Conservation (phyloP, 2,797 vertebrate genomes). For the Notolepis coatsorum region DNA sequence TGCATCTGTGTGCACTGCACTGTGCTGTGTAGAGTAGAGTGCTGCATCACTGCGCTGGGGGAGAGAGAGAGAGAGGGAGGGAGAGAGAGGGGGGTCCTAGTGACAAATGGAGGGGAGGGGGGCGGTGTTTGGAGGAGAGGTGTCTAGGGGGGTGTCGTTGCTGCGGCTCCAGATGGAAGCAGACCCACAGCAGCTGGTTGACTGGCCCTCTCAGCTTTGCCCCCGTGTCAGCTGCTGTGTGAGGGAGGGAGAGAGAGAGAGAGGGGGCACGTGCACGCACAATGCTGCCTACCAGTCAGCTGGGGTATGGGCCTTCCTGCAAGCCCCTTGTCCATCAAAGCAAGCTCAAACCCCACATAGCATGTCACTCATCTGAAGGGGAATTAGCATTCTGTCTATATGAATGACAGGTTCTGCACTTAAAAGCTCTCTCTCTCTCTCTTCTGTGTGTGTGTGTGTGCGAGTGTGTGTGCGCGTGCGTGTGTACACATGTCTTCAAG, state of each 20-base stretch:
- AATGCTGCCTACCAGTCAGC: slow-evolving; percentile 85
- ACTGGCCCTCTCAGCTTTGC: slow-evolving; percentile 79
- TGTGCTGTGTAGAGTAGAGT: too few relatives aligned
- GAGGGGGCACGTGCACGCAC: too few relatives aligned
- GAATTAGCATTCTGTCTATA: slow-evolving; percentile 50
- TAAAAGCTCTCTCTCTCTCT: too few relatives aligned
- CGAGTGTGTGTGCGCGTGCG: slow-evolving; percentile 26
- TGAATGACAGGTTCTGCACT: slow-evolving; percentile 36
- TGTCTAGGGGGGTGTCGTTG: slow-evolving; percentile 83
- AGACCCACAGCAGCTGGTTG: slow-evolving; percentile 94
- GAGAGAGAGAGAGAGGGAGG: slow-evolving; percentile 59
- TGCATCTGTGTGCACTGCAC: too few relatives aligned
- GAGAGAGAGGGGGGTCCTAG: slow-evolving; percentile 50
- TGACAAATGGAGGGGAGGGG: slow-evolving; percentile 47
- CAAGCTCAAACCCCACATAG: slow-evolving; percentile 78
- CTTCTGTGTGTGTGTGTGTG: slow-evolving; percentile 10
- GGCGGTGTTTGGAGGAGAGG: slow-evolving; percentile 32
- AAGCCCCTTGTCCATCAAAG: slow-evolving; percentile 88
- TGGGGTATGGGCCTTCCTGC: slow-evolving; percentile 82
- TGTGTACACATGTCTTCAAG: slow-evolving; percentile 11
- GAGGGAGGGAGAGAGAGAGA: too few relatives aligned
- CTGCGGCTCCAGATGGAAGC: slow-evolving; percentile 95
- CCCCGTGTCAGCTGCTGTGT: slow-evolving; percentile 62
- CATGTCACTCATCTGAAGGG: slow-evolving; percentile 56
- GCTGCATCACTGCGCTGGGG: too few relatives aligned